Base-by-base conservation (phyloP, 2,888 invertebrate species). In the Dimorphilus gyrociliatus region DNA sequence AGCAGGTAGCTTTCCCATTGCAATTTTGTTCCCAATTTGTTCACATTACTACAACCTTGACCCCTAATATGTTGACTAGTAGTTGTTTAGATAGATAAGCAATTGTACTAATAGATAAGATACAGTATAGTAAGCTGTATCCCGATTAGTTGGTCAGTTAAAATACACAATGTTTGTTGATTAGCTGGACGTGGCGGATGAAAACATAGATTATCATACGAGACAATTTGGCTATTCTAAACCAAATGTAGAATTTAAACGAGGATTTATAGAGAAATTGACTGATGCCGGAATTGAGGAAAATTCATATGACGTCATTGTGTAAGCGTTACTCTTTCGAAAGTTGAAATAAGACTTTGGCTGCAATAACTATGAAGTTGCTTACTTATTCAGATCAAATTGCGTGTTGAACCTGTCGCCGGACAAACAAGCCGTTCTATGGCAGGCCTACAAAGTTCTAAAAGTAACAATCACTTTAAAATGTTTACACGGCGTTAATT, bases 341-440 rank as follows among this genome's bases (percentile, higher is more conserved):
- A n/a, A n/a, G n/a, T n/a, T n/a, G n/a, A n/a, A n/a, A n/a, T n/a
- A n/a, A n/a, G n/a, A n/a, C n/a, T n/a, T n/a, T n/a, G n/a, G n/a
- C n/a, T n/a, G n/a, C n/a, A n/a, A n/a, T n/a, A n/a, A n/a, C n/a
- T n/a, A n/a, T n/a, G n/a, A n/a, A n/a, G n/a, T n/a, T n/a, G n/a
- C 7, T 10, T 17, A 13, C 15, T 28, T 12, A 40, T 44, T 16
- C 39, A 55, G 54, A 5, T 55, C 55, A 4, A 55, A 55, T 33
- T 55, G 55, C 48, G 54, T 54, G 19, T 39, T 55, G 5, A 53
- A 53, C 32, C 36, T 55, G 15, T 48, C 50, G 3, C 50, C 53
- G 14, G 51, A 55, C 38, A 54, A 55, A 29, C 36, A 30, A 15
- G 44, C 49, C 12, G 51, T 53, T 2, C 29, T 55, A 5, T 30